These are phyloP conservation scores for Ganaspis sp. DNA, from an alignment of 1,140 invertebrate species.

Conservation along the genomic window DNA sequence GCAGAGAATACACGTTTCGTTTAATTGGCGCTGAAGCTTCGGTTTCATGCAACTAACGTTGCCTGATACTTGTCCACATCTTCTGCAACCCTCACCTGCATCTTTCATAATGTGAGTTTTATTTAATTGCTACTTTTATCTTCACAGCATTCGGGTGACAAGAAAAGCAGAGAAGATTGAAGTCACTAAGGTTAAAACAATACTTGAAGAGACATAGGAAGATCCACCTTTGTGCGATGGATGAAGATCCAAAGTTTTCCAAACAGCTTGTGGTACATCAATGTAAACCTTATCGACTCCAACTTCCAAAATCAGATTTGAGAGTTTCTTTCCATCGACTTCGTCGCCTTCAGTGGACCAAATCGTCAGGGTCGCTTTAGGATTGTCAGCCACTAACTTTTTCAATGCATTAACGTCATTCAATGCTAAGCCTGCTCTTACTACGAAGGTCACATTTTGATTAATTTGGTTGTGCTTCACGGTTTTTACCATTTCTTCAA, in stretches of 20 bases:
- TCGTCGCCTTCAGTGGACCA: conserved; percentile 82
- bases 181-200: conserved; percentile 33
- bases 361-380: conserved; percentile 80
- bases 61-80: background rate
- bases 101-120: background rate
- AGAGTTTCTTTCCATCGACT: conserved; percentile 79
- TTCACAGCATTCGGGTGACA: conserved; percentile 48
- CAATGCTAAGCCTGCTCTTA: conserved; percentile 84
- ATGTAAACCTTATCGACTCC: conserved; percentile 82
- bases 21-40: background rate
- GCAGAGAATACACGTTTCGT: background rate
- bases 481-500: conserved; percentile 83
- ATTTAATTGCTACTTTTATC: conserved; percentile 34
- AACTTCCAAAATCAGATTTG: conserved; percentile 79
- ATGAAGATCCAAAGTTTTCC: conserved; percentile 68
- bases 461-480: conserved; percentile 78
- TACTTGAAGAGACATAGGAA: conserved; percentile 24
- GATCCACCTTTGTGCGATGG: conserved; percentile 25
- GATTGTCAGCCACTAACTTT: conserved; percentile 74
- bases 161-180: conserved; percentile 42
- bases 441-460: conserved; percentile 87
- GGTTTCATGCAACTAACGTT: background rate
- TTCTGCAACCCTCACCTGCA: conserved; percentile 8
- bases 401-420: conserved; percentile 79
- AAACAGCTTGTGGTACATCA: conserved; percentile 81